These are phyloP conservation scores for Ischnus inquisitorius DNA, from an alignment of 2,888 invertebrate genomes.

Conservation along the genomic window DNA sequence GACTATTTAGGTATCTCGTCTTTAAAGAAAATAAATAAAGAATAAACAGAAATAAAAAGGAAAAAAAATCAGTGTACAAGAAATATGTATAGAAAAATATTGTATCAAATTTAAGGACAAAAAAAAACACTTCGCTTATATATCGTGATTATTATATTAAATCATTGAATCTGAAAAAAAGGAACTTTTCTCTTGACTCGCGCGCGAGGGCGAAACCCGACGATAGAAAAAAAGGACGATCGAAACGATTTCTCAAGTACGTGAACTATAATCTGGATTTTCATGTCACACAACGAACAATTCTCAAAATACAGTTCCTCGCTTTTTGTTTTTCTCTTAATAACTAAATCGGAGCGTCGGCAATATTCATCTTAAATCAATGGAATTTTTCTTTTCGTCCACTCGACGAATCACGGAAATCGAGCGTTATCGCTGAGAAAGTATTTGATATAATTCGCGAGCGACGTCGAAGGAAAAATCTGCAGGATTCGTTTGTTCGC, in stretches of 20 bases:
- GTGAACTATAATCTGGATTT: constrained; percentile 31
- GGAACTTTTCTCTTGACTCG: background rate
- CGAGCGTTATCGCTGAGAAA: background rate
- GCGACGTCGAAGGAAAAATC: constrained; percentile 8
- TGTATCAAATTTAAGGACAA: constrained; percentile 76
- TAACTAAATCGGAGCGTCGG: background rate
- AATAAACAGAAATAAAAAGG: background rate
- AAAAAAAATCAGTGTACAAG: constrained; percentile 78
- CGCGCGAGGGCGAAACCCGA: background rate
- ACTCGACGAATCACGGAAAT: background rate
- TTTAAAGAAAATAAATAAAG: constrained; percentile 70
- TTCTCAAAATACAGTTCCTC: constrained; percentile 6
- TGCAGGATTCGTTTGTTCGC: constrained; percentile 34
- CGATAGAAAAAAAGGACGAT: background rate
- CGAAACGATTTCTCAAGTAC: background rate
- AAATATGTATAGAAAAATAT: constrained; percentile 79
- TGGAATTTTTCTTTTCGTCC: constrained; percentile 8
- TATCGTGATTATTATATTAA: constrained; percentile 66
- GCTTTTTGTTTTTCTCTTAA: background rate
- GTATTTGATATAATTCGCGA: constrained; percentile 32
- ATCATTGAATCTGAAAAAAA: constrained; percentile 59
- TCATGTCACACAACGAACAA: constrained; percentile 18
- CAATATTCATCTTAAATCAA: background rate
- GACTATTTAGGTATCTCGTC: constrained; percentile 78
- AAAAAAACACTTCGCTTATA: constrained; percentile 68